Evolutionary conservation across 2,888 invertebrate species (phyloP).

Genomic region (Coleophora deauratella): DNA sequence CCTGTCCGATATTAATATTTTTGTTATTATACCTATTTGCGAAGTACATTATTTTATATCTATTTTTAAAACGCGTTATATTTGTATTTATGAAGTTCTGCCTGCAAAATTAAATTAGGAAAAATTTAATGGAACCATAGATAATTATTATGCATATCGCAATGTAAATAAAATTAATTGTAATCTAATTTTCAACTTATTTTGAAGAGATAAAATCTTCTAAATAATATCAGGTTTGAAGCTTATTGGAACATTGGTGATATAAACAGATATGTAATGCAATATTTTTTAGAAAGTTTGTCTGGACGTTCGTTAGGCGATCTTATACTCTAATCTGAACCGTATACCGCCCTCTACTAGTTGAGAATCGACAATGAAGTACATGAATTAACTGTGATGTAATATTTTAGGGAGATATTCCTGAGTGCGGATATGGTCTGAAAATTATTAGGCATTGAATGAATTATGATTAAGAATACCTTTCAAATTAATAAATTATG

Average conservation of each 20-base stretch:
- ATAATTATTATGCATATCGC: constrained; percentile 54
- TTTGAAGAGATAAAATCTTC: constrained; percentile 29
- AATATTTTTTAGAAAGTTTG: constrained; percentile 35
- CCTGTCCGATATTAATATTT: constrained; percentile 42
- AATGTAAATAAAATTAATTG: constrained; percentile 54
- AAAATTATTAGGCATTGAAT: constrained; percentile 31
- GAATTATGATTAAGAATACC: constrained; percentile 17
- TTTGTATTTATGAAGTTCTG: constrained; percentile 58
- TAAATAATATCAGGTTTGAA: constrained; percentile 20
- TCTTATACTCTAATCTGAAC: constrained; percentile 34
- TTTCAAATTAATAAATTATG: constrained; percentile 41
- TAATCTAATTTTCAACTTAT: constrained; percentile 52
- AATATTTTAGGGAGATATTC: constrained; percentile 52
- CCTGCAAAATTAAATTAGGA: constrained; percentile 36
- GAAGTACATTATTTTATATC: constrained; percentile 33
- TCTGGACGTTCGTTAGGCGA: constrained; percentile 19
- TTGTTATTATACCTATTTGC: constrained; percentile 53
- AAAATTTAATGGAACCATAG: constrained; percentile 49
- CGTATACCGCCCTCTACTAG: constrained; percentile 45
- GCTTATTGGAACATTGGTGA: constrained; percentile 15
- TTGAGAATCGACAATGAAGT: constrained; percentile 51
- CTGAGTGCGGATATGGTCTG: constrained; percentile 43
- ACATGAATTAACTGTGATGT: constrained; percentile 70
- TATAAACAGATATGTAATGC: constrained; percentile 26
- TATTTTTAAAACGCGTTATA: constrained; percentile 48